Base-by-base conservation (phyloP, 2,797 vertebrate species). In the Poeciliopsis presidionis region DNA sequence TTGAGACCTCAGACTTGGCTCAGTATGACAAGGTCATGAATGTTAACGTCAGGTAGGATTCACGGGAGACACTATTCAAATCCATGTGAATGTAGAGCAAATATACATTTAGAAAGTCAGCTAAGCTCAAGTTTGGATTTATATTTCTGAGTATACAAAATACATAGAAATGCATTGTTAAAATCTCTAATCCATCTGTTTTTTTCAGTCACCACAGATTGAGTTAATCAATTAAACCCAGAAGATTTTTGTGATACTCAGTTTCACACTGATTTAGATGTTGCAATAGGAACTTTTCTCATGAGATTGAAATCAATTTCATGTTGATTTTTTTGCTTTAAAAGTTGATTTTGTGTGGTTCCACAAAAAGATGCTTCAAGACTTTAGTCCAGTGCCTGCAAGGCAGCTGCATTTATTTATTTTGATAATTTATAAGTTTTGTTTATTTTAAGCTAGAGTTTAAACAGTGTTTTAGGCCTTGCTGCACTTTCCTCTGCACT, bases 11-110 rank as follows among this genome's bases (percentile, higher is more conserved):
- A 0, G 91, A 95, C 82, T 81, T 97, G 73, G 87, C 90, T 45
- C 95, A 96, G 87, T 96, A 94, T 45, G 96, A 97, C 91, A 93
- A 84, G 39, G 86, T 96, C 86, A 97, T 97, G 96, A 93, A 95
- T 67, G 73, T 96, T 74, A 96, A 97, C n/a, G 95, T 96, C 83
- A 95, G 96, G 96, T 97, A 81, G 63, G 91, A 41, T 63, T 43
- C n/a, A 25, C 41, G 1, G 47, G 25, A 67, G 43, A 43, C 20
- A 5, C 14, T 14, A 28, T 25, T 63, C 20, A 41, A 67, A 67
- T 41, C 7, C 9, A 67, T 22, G 20, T 41, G 39, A 22, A 41
- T 39, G 9, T 22, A 25, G 8, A 67, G 9, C 51, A 47, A 16
- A 47, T 47, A 16, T 14, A 20, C 13, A 61, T 30, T 61, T 28